phyloP scores from a whole-genome alignment of 2,888 invertebrate genomes.

The Chrysolina oricalcia region DNA sequence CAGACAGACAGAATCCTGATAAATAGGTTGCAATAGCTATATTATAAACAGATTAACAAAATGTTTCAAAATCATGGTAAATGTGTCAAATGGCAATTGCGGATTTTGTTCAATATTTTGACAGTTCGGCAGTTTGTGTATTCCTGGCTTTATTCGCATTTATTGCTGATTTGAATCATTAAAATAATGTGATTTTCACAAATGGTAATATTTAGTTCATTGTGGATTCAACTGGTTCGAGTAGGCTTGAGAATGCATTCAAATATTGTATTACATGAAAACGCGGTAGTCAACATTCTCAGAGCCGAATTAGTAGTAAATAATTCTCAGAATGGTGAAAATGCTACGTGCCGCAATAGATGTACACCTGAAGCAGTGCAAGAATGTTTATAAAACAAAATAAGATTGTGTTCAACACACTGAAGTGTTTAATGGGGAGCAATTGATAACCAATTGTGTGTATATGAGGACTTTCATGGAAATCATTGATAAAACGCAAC shows the following conservation, averaged over 20 bases:
- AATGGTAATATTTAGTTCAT: neutral
- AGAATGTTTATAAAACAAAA: neutral
- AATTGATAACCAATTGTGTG: neutral
- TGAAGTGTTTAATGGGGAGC: neutral
- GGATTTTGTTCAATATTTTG: too few relatives aligned
- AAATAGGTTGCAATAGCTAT: too few relatives aligned
- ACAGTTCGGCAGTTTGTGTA: too few relatives aligned
- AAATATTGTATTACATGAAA: slow-evolving; percentile 19
- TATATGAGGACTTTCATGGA: too few relatives aligned
- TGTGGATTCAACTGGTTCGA: neutral
- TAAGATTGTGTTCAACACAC: neutral
- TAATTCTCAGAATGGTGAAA: slow-evolving; percentile 34
- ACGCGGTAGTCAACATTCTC: slow-evolving; percentile 36
- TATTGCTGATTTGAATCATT: too few relatives aligned
- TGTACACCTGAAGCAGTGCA: slow-evolving; percentile 5
- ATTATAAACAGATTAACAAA: neutral
- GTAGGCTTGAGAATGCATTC: neutral
- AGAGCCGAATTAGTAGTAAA: slow-evolving; percentile 43
- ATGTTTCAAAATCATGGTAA: too few relatives aligned
- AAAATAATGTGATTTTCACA: too few relatives aligned
- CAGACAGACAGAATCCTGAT: too few relatives aligned
- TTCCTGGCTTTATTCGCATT: too few relatives aligned
- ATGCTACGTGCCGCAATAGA: slow-evolving; percentile 35
- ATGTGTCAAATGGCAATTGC: too few relatives aligned
- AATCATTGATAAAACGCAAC: too few relatives aligned